These are phyloP conservation scores for Mastomys coucha DNA, from an alignment of 2,113 vertebrate genomes.

Conservation along the genomic window DNA sequence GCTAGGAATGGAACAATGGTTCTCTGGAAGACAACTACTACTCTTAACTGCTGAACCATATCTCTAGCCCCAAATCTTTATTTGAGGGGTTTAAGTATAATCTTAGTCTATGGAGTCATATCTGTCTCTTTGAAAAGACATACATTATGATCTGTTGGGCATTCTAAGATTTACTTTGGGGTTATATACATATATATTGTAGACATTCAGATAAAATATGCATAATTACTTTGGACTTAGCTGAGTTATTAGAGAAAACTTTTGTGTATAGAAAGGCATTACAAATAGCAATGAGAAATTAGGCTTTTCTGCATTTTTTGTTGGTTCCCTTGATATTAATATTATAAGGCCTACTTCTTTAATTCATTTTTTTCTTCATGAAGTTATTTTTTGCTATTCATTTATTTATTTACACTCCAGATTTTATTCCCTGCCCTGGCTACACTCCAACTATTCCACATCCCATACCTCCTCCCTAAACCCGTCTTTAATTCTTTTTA, in stretches of 20 bases:
- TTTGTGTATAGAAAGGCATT: background rate
- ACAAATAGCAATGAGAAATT: background rate
- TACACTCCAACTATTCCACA: too few species aligned
- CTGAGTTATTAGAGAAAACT: background rate
- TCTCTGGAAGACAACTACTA: background rate
- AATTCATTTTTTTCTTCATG: too few species aligned
- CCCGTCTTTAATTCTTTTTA: background rate
- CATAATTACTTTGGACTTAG: background rate
- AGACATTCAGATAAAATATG: slow-evolving; percentile 16
- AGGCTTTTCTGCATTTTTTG: background rate
- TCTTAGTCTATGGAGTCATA: background rate
- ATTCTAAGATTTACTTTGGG: slow-evolving; percentile 32
- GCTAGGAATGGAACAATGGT: background rate
- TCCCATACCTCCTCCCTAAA: too few species aligned
- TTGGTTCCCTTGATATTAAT: background rate
- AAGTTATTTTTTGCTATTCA: too few species aligned
- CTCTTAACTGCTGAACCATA: background rate
- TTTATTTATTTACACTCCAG: too few species aligned
- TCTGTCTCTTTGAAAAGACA: background rate
- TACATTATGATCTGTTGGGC: slow-evolving; percentile 14
- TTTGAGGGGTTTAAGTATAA: background rate
- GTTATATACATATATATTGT: background rate
- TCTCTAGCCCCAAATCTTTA: background rate
- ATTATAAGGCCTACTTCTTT: background rate
- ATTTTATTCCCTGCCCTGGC: too few species aligned